phyloP scores from a whole-genome alignment of 2,888 invertebrate genomes.

The Caenorhabditis sp. region DNA sequence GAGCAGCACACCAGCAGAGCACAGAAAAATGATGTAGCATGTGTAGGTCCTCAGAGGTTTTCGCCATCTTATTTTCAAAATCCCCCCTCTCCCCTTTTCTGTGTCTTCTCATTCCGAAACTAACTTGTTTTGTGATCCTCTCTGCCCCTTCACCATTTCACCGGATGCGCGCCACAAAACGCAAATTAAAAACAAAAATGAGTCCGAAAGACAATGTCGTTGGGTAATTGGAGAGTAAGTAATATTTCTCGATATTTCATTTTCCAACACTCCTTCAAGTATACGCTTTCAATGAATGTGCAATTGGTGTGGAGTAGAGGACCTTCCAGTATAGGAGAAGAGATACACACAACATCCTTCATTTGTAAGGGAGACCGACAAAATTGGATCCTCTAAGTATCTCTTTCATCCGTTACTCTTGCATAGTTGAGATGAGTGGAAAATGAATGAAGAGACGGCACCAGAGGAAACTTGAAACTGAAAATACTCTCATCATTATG shows the following conservation, averaged over 20 bases:
- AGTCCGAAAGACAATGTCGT: constrained; percentile 1
- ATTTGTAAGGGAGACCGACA: constrained; percentile 52
- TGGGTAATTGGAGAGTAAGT: constrained; percentile 7
- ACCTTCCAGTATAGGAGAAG: constrained; percentile 25
- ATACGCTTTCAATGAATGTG: constrained; percentile 2
- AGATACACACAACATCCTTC: constrained; percentile 35
- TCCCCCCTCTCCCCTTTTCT: background rate
- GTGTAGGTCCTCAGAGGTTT: constrained; percentile 49
- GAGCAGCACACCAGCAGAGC: constrained; percentile 34
- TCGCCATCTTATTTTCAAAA: constrained; percentile 24
- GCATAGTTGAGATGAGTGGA: constrained; percentile 61
- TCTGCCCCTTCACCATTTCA: background rate
- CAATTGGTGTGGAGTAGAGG: constrained; percentile 11
- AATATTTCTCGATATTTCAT: constrained; percentile 6
- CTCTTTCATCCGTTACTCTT: constrained; percentile 54
- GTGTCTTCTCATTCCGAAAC: background rate
- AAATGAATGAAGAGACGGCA: constrained; percentile 54
- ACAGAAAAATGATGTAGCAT: constrained; percentile 55
- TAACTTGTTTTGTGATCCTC: constrained; percentile 21
- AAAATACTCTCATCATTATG: constrained; percentile 58
- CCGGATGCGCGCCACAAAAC: constrained; percentile 1
- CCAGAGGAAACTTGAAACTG: constrained; percentile 57
- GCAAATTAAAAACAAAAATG: constrained; percentile 7
- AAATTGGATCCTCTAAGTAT: constrained; percentile 56
- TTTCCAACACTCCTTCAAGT: constrained; percentile 18